Percentiles rank a stretch among this genome's conserved stretches.
These are phyloP conservation scores for Creontiades dilutus DNA, from an alignment of 2,888 invertebrate genomes.

Conservation along the genomic window DNA sequence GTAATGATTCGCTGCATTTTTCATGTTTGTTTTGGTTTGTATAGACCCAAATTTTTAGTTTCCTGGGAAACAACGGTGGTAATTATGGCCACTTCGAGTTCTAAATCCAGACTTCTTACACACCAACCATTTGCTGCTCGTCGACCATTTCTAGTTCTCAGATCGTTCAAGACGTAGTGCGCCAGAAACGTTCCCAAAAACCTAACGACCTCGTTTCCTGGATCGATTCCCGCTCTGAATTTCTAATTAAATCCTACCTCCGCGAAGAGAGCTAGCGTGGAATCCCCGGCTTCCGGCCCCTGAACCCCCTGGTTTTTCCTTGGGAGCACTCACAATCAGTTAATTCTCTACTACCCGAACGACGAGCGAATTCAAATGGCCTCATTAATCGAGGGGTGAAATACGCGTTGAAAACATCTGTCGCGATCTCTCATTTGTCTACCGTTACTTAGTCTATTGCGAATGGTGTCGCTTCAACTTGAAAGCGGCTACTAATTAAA, in stretches of 20 bases:
- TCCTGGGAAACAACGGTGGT: no score
- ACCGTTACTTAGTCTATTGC: no score
- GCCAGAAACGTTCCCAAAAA: neutral
- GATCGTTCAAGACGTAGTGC: neutral
- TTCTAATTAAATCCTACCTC: conserved; percentile 15
- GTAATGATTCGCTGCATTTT: no score
- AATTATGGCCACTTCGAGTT: no score
- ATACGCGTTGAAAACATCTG: neutral
- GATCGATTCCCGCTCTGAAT: conserved; percentile 8
- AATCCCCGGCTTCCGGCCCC: neutral
- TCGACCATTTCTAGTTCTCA: neutral
- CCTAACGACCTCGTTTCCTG: neutral
- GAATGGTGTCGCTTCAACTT: no score
- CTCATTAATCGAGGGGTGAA: conserved; percentile 3
- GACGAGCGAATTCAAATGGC: conserved; percentile 6
- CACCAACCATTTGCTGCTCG: neutral
- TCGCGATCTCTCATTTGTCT: conserved; percentile 15
- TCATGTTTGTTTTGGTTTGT: no score
- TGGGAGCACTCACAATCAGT: neutral
- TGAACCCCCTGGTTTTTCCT: neutral
- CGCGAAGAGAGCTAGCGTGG: neutral
- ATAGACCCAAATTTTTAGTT: no score
- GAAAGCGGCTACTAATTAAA: no score
- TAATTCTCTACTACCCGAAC: neutral
- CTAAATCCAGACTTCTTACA: neutral